Base-by-base conservation (phyloP, 1,140 invertebrate genomes). In the Coboldia fuscipes region DNA sequence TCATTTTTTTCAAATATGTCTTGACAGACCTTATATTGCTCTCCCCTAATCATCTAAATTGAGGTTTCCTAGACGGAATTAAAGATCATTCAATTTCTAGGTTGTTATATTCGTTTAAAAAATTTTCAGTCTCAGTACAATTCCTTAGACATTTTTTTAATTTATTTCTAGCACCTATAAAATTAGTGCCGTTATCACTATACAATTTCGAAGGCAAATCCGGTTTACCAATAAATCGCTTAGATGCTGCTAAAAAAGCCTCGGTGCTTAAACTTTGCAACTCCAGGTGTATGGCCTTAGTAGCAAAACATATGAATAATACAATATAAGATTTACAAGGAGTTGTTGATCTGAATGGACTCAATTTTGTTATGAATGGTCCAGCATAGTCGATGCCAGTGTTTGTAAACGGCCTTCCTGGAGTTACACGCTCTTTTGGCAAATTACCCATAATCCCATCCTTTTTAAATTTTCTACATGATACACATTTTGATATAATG, bases 301-400 rank as follows among this genome's bases (percentile, higher is more conserved):
- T 42, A 38, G 24, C 27, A 30, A 7, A 36, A 37, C 43, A 42
- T 30, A 45, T 37, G 26, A 45, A 33, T 23, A 39, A n/a, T 31
- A 28, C 17, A 41, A 33, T 16, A 36, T 44, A 23, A 42, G 24
- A 27, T 36, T 37, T 14, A 38, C 40, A 37, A 5, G 35, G 17
- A 30, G 26, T 45, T 8, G 17, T 17, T 9, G 19, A 19, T 6
- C 33, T 12, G 3, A 10, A 12, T 6, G 18, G 23, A 10, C 16
- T 28, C 14, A 14, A 28, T 29, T 37, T 31, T 17, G 41, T 41
- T 40, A 37, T 29, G 5, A 50, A 15, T 30, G 48, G 52, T 20
- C 53, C 54, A 3, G 47, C 47, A 30, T 51, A 57, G 38, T 58
- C 52, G 2, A 51, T 35, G 4, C 47, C 42, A 6, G 31, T 27